Evolutionary conservation across 2,113 vertebrate genomes (phyloP), one percentile per base, ranked within the genome.

Genomic region (Lophotis ruficrista): DNA sequence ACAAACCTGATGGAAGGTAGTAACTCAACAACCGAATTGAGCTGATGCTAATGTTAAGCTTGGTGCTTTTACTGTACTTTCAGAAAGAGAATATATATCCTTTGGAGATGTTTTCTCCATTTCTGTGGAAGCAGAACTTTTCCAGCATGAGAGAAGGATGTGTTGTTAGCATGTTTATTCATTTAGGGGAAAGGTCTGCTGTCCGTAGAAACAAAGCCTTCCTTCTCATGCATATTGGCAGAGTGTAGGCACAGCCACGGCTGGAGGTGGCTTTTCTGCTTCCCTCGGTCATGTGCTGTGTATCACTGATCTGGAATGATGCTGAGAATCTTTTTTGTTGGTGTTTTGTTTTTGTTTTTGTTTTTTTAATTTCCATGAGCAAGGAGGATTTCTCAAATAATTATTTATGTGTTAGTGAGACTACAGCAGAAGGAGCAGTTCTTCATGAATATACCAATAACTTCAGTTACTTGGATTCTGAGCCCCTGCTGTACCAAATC

Each of bases 131-230:
- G 61, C 24, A 87, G 53, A 68, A 61, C 12, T 78, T 56, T 10
- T 83, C 7, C 71, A 89, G 31, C n/a, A n/a, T 7, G 21, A 62
- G 12, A 72, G 20, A 82, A 79, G 10, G 35, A 65, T 2, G 2
- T 58, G 48, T 58, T 75, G 38, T 54, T 69, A 57, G 12, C 25
- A 77, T 78, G 35, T 65, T 91, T 94, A 91, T 91, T 94, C 47
- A 92, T 88, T 94, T 69, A 80, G 64, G 71, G 58, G 76, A 90
- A 94, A 90, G 64, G 30, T 93, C 79, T 86, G 47, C 66, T 66
- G n/a, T 73, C 60, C 86, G 38, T 38, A 60, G 79, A 83, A 93
- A 78, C 64, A 86, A 91, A 95, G 43, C 19, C 35, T 27, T 50
- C 1, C 0, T 27, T 85, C 41, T 86, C 82, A 81, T 71, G 28